Conservation (phyloP, 2,888 invertebrate species). For the Dicranocentrus wangi region DNA sequence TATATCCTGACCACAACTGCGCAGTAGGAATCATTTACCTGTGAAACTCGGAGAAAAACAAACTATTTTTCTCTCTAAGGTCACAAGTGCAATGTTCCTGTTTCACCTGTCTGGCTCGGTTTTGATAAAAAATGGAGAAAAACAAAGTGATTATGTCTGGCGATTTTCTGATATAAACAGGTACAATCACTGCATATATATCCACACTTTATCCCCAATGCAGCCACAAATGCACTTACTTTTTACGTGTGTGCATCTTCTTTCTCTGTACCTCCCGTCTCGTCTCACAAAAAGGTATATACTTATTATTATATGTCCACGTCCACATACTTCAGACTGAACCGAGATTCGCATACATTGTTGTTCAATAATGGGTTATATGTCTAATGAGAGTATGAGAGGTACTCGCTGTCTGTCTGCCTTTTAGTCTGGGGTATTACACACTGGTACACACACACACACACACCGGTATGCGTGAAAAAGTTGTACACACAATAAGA, state of each 20-base stretch:
- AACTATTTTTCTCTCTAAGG: constrained; percentile 8
- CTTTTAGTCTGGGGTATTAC: no score
- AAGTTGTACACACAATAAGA: not conserved
- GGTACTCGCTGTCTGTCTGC: no score
- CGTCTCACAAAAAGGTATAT: no score
- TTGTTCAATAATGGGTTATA: constrained; percentile 8
- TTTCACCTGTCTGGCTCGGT: constrained; percentile 11
- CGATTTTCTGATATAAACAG: no score
- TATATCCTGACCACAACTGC: constrained; percentile 12
- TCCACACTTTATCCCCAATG: no score
- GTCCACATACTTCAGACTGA: no score
- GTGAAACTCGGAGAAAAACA: not conserved
- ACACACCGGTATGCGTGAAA: constrained; percentile 21
- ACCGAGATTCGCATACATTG: constrained; percentile 22
- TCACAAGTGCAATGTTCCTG: constrained; percentile 36
- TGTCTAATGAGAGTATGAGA: no score
- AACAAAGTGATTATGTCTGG: constrained; percentile 37
- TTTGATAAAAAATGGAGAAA: constrained; percentile 21
- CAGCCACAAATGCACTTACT: no score
- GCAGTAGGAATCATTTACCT: not conserved
- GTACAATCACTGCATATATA: no score
- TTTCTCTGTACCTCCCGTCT: no score
- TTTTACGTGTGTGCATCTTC: no score
- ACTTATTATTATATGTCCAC: no score
- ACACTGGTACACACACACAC: not conserved